Evolutionary conservation across 2,797 vertebrate genomes (phyloP).

Genomic region (Megaceryle alcyon): DNA sequence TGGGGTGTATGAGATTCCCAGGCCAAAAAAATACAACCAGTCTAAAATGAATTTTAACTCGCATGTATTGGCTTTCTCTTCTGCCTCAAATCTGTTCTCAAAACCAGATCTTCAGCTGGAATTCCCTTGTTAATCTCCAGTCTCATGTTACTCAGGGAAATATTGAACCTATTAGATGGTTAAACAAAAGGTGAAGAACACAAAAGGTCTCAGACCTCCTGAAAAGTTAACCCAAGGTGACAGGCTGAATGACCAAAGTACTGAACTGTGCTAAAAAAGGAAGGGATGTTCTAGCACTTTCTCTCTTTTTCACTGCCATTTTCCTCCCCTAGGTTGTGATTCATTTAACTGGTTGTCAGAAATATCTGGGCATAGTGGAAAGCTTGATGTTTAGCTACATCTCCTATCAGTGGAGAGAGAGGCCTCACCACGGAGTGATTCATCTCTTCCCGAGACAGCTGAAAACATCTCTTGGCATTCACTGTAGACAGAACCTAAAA

Average conservation of each 20-base stretch:
- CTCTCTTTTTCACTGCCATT: neutral
- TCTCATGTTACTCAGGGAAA: neutral
- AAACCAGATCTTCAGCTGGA: neutral
- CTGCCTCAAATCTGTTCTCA: neutral
- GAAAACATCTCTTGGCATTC: neutral
- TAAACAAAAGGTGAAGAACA: neutral
- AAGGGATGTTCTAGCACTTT: neutral
- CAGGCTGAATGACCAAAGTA: neutral
- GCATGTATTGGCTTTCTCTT: neutral
- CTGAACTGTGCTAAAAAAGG: neutral
- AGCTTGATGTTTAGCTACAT: neutral
- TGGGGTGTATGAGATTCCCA: neutral
- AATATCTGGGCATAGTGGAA: neutral
- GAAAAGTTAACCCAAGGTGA: neutral
- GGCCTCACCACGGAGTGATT: neutral
- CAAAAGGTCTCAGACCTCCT: neutral
- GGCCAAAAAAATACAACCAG: neutral
- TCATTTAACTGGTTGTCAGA: neutral
- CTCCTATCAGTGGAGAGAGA: neutral
- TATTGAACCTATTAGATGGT: neutral
- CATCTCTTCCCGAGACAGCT: neutral
- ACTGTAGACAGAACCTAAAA: neutral
- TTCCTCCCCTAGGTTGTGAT: neutral
- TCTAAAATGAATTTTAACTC: neutral
- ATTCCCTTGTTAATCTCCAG: neutral